Evolutionary conservation across 2,888 invertebrate species (phyloP), one percentile per base, ranked within the genome.

Genomic region (Aphodius sticticus): DNA sequence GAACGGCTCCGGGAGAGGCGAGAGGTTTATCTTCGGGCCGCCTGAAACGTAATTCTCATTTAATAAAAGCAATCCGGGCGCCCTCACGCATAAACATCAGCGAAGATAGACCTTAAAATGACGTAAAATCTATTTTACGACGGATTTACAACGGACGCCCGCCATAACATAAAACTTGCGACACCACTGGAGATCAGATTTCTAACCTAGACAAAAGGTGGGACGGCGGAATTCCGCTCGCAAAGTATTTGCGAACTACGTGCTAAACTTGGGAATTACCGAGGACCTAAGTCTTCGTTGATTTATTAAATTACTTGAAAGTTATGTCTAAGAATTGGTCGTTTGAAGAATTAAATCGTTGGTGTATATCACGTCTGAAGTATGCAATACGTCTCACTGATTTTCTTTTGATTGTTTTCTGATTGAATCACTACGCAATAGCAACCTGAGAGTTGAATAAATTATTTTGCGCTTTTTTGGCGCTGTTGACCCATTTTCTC

Each of bases 21-120:
- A 53, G 53, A 53, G 6, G 53, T 53, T 53, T 53, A 53, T 53
- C 53, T 26, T 26, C 26, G 26, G 26, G 26, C 26, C 53, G 53
- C 53, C 53, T 26, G 53, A 53, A 53, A 53, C 53, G 53, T 53
- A 53, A 53, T 53, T 53, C 53, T 53, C 53, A 53, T 53, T 53
- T 53, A 53, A 53, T 53, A 53, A 53, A 53, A 53, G 53, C 53
- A 53, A 53, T 53, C 53, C 53, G 53, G 12, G 53, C 53, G 53
- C 53, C 53, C 53, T 53, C 53, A 53, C 53, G 53, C 53, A 53
- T 53, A 53, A 53, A 53, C 53, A 53, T 53, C 53, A 53, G 53
- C 53, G 53, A 12, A 53, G 53, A 53, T 53, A 12, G 53, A 53
- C 53, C 53, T 53, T 53, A 53, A 53, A 53, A 53, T 53, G 53